phyloP scores from a whole-genome alignment of 2,797 vertebrate genomes.

The Sebastes kiyomatsui region DNA sequence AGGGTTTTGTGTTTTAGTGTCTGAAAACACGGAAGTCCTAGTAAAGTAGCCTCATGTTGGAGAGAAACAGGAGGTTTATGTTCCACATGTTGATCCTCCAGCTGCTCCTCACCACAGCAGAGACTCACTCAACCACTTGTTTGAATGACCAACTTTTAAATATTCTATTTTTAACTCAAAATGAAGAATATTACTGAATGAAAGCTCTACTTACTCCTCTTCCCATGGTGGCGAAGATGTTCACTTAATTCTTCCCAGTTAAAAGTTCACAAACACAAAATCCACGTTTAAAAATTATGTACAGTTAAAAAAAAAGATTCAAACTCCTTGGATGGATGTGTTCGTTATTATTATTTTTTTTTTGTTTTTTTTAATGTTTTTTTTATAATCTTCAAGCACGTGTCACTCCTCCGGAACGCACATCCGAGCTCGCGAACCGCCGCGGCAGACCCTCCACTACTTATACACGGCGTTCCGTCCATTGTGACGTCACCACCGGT shows the following conservation, averaged over 20 bases:
- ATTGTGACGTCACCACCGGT: conserved; percentile 79
- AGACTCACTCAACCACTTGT: background rate
- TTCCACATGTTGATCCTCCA: too few relatives aligned
- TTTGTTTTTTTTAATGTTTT: background rate
- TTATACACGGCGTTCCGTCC: conserved; percentile 78
- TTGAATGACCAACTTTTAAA: background rate
- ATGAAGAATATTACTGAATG: background rate
- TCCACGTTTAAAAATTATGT: conserved; percentile 61
- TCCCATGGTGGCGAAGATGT: conserved; percentile 76
- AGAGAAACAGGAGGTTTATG: too few relatives aligned
- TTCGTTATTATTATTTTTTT: background rate
- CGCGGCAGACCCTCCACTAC: conserved; percentile 51
- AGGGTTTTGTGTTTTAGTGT: too few relatives aligned
- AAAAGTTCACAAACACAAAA: conserved; percentile 46
- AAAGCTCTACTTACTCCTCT: conserved; percentile 81
- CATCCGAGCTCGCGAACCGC: conserved; percentile 69
- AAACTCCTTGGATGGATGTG: conserved; percentile 38
- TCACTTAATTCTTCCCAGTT: conserved; percentile 50
- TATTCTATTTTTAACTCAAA: background rate
- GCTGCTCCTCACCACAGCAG: too few relatives aligned
- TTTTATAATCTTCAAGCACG: conserved; percentile 57
- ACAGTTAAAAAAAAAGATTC: conserved; percentile 33
- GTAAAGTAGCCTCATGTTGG: too few relatives aligned
- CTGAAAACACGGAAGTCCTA: too few relatives aligned
- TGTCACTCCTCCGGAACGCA: conserved; percentile 67